These are phyloP conservation scores for Sycobia sp. DNA, from an alignment of 1,140 invertebrate species.

Conservation along the genomic window DNA sequence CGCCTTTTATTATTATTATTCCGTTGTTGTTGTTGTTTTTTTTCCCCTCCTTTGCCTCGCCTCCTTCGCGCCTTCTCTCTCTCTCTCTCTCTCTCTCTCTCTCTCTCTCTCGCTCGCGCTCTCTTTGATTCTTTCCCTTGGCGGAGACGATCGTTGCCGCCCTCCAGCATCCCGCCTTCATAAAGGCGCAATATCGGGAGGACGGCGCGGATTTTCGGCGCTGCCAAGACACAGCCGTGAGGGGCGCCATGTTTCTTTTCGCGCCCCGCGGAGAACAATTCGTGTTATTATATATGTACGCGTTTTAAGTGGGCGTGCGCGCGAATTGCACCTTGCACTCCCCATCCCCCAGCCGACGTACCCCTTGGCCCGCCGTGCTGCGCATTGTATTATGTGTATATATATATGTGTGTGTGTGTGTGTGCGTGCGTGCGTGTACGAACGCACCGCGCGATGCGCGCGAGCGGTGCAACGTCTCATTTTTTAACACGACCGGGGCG, in stretches of 20 bases:
- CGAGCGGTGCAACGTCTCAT: conserved; percentile 25
- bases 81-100: background rate
- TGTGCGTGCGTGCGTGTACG: too few relatives aligned
- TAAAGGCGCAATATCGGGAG: background rate
- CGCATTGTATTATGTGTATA: too few relatives aligned
- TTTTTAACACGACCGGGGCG: background rate
- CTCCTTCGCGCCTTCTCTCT: background rate
- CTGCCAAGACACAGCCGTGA: background rate
- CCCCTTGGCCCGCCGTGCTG: too few relatives aligned
- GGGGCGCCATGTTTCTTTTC: too few relatives aligned
- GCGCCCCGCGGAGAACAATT: conserved; percentile 24
- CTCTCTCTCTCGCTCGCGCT: conserved; percentile 1
- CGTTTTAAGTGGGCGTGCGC: conserved; percentile 22
- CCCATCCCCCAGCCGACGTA: background rate
- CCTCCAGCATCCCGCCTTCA: background rate
- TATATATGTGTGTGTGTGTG: too few relatives aligned
- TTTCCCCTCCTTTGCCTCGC: too few relatives aligned
- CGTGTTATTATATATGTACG: conserved; percentile 34
- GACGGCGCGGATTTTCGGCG: conserved; percentile 10
- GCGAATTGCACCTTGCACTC: too few relatives aligned
- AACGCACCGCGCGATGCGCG: background rate
- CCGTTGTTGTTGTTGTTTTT: too few relatives aligned
- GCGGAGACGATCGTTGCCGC: too few relatives aligned
- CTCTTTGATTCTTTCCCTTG: background rate
- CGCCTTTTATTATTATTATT: too few relatives aligned